A percentile compares a stretch with the other conserved stretches of the same genome.
These are phyloP conservation scores for Cairina moschata DNA, from an alignment of 2,113 vertebrate genomes.

Conservation along the genomic window DNA sequence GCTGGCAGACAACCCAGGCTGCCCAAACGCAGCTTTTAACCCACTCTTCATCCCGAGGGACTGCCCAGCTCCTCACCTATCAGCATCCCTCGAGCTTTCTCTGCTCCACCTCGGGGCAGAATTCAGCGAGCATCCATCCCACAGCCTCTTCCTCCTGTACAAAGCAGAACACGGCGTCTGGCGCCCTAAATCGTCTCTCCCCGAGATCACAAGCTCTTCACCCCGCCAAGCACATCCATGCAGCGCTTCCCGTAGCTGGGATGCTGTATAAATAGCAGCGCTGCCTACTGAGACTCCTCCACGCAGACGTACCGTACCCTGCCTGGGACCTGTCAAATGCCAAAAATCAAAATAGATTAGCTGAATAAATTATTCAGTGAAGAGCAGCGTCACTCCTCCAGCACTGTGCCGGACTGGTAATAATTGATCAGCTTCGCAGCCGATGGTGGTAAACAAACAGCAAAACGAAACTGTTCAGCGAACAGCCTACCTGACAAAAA, in stretches of 20 bases:
- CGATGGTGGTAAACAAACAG: neutral
- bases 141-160: rapidly evolving
- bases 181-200: neutral
- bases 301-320: neutral
- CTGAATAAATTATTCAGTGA: neutral
- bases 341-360: constrained; percentile 19
- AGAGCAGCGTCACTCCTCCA: neutral
- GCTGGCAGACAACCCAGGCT: rapidly evolving
- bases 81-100: neutral
- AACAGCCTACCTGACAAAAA: neutral
- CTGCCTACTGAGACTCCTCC: neutral
- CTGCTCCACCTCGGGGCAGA: rapidly evolving
- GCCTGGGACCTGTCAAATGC: neutral
- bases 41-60: neutral
- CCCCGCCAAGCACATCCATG: rapidly evolving
- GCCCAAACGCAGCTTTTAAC: neutral
- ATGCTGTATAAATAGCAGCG: neutral
- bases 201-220: neutral
- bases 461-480: neutral
- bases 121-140: neutral
- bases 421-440: neutral
- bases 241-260: rapidly evolving
- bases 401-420: neutral
- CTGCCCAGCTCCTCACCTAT: neutral
- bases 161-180: neutral